phyloP scores from a whole-genome alignment of 2,797 vertebrate species.

The Hybognathus amarus region DNA sequence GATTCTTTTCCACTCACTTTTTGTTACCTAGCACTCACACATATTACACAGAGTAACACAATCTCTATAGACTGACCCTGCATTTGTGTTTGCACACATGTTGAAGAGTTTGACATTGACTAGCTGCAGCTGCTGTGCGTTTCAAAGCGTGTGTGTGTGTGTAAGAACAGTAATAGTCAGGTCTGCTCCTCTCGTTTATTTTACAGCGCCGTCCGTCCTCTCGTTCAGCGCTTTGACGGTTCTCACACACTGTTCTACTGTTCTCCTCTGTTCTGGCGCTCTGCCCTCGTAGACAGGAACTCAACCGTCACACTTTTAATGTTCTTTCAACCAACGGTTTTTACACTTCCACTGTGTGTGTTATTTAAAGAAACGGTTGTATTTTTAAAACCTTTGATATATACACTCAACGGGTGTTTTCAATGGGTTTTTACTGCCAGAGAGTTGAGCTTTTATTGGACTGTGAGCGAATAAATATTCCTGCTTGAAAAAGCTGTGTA shows the following conservation, averaged over 20 bases:
- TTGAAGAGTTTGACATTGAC: conserved; percentile 58
- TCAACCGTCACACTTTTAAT: conserved; percentile 35
- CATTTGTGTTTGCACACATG: conserved; percentile 50
- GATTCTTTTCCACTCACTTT: conserved; percentile 17
- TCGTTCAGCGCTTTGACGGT: conserved; percentile 21
- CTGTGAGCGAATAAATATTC: neutral
- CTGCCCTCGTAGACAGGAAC: conserved; percentile 13
- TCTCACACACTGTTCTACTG: conserved; percentile 33
- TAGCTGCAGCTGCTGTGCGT: conserved; percentile 54
- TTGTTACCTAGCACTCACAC: conserved; percentile 61
- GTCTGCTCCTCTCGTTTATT: conserved; percentile 55
- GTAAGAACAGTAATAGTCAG: conserved; percentile 16
- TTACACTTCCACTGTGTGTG: conserved; percentile 21
- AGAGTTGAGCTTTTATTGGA: conserved; percentile 13
- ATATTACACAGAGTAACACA: conserved; percentile 56
- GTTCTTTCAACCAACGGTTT: conserved; percentile 25
- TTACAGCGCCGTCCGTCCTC: conserved; percentile 26
- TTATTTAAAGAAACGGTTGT: conserved; percentile 35
- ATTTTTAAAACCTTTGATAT: conserved; percentile 33
- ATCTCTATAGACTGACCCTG: conserved; percentile 35
- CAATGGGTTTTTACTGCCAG: neutral
- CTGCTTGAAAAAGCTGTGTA: neutral
- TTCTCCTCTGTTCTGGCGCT: conserved; percentile 29
- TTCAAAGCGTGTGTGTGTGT: conserved; percentile 22
- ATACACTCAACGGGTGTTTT: conserved; percentile 1